phyloP scores from a whole-genome alignment of 2,113 vertebrate genomes.

The Corvus cornix region DNA sequence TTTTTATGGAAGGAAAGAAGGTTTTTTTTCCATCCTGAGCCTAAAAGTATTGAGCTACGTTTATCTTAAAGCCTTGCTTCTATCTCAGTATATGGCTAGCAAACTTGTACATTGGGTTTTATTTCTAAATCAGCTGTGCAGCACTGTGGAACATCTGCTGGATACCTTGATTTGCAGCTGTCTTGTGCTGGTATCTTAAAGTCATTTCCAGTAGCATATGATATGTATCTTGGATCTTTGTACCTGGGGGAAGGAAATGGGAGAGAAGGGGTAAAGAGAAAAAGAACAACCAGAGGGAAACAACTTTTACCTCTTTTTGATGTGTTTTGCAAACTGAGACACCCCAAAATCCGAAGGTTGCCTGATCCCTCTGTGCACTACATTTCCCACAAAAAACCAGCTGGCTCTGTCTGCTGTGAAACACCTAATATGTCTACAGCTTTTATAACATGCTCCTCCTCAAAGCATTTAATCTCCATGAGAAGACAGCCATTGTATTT shows the following conservation, averaged over 20 bases:
- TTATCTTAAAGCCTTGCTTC: neutral
- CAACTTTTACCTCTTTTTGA: neutral
- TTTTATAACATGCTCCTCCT: neutral
- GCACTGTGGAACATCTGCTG: neutral
- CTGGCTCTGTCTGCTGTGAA: neutral
- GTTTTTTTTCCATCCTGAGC: neutral
- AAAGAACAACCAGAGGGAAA: neutral
- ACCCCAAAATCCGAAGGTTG: neutral
- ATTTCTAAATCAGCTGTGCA: neutral
- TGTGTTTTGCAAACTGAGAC: neutral
- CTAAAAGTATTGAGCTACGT: neutral
- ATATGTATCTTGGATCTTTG: neutral
- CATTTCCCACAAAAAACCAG: fast-evolving
- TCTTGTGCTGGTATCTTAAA: neutral
- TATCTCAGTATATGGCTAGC: neutral
- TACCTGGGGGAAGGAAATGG: neutral
- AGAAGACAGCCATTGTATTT: neutral
- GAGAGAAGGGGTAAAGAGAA: neutral
- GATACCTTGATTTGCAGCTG: neutral
- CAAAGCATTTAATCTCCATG: neutral
- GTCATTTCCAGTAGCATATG: neutral
- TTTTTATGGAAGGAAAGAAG: neutral
- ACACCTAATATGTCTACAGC: neutral
- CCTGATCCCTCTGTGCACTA: neutral
- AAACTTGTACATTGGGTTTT: neutral